Conservation (phyloP, 2,888 invertebrate genomes). For the Anorthoa munda region DNA sequence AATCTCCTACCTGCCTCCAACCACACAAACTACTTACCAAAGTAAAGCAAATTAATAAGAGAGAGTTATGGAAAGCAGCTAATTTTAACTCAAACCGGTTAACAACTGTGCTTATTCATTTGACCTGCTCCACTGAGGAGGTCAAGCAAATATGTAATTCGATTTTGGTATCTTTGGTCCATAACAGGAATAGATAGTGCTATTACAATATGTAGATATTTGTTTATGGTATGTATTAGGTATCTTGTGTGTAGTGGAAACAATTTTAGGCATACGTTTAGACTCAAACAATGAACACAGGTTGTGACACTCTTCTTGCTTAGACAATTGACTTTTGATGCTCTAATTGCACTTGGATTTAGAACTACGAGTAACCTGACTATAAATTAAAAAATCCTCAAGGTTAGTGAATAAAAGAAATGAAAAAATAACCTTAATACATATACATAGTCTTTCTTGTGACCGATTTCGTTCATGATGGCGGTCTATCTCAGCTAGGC, state of each 20-base stretch:
- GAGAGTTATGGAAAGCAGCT: constrained; percentile 58
- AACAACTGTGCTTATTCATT: constrained; percentile 37
- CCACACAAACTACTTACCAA: constrained; percentile 4
- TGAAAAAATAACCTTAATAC: no score
- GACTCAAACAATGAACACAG: constrained; percentile 9
- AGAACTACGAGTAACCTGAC: background rate
- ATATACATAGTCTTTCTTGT: no score
- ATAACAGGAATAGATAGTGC: background rate
- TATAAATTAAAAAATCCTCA: background rate
- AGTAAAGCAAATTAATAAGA: constrained; percentile 41
- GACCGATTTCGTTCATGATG: background rate
- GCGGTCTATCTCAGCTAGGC: background rate
- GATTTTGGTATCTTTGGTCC: background rate
- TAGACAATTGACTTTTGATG: background rate
- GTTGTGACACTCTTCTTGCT: background rate
- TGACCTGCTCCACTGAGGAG: constrained; percentile 57
- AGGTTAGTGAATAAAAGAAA: no score
- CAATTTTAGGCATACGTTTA: background rate
- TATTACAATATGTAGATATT: constrained; percentile 3
- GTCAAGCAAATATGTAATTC: constrained; percentile 25
- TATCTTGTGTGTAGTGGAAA: background rate
- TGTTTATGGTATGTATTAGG: no score
- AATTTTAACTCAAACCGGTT: constrained; percentile 58
- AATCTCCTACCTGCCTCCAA: background rate
- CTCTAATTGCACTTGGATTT: background rate